These are phyloP conservation scores for Acrocephalus arundinaceus DNA, from an alignment of 2,113 vertebrate species.

Conservation along the genomic window DNA sequence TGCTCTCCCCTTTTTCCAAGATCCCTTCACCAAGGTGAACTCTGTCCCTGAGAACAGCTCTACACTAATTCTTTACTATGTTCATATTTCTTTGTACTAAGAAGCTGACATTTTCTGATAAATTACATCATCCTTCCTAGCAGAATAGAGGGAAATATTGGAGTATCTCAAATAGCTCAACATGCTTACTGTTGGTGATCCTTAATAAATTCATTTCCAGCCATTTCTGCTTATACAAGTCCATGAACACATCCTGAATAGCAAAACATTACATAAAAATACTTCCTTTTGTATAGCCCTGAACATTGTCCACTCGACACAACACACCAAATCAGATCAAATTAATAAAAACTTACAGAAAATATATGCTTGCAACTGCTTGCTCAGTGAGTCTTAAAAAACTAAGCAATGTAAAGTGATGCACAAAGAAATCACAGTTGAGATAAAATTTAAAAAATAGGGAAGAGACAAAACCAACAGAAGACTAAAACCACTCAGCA, in stretches of 20 bases:
- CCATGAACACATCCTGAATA: neutral
- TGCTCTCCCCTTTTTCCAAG: neutral
- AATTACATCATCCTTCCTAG: neutral
- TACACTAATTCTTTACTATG: neutral
- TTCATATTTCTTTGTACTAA: neutral
- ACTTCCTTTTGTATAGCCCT: neutral
- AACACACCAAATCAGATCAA: neutral
- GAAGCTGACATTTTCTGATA: neutral
- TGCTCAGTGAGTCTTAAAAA: neutral
- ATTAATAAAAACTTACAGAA: neutral
- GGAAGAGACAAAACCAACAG: neutral
- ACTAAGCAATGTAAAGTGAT: neutral
- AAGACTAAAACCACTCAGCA: neutral
- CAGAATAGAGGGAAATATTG: neutral
- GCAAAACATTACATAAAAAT: neutral
- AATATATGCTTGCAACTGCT: neutral
- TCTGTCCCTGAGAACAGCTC: neutral
- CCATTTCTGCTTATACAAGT: neutral
- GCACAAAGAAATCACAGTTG: neutral
- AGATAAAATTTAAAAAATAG: neutral
- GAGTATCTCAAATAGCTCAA: neutral
- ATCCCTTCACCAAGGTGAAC: neutral
- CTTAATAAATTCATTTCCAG: neutral
- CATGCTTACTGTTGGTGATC: neutral
- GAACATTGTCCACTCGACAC: neutral